Evolutionary conservation across 2,888 invertebrate genomes (phyloP), one percentile per base, ranked within the genome.

Genomic region (Epinotia bilunana): DNA sequence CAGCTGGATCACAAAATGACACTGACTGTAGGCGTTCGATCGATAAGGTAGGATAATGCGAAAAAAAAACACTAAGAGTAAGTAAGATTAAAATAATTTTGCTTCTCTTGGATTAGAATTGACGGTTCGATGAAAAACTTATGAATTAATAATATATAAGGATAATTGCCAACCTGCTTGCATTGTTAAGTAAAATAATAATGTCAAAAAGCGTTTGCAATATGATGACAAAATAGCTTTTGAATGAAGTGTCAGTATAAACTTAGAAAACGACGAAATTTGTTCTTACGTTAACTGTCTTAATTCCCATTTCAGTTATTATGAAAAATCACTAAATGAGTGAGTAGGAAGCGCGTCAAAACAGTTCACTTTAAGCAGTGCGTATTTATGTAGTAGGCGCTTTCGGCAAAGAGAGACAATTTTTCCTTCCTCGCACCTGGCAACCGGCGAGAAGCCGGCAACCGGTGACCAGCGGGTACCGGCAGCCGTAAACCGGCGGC

Each of bases 11-110:
- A 84, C 83, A 85, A 87, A 84, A 79, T 81, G 76, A 68, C 77
- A 83, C 80, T 79, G 80, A 83, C 81, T 84, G 82, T 81, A 80
- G 82, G 81, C 81, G 80, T 83, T 84, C 79, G 78, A 77, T 78
- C 78, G 39, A 63, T 72, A 57, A 77, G 76, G 79, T 79, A 79
- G 83, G 81, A 81, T 81, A 83, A 80, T 82, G 77, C 78, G 75
- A 63, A 75, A 73, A 79, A 23, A 61, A 28, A 39, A 39, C 39
- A 39, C 39, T 39, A 39, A 39, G 39, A 9, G 39, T 39, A 39
- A 9, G 1, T 39, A 39, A 39, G 9, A 9, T 39, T 28, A 9
- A 39, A 9, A 33, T 6, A 33, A 6, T 6, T 33, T 7, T 39
- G 39, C 9, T 7, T 39, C 7, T 39, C 7, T 39, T 39, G 0